Base-by-base conservation (phyloP, 2,797 vertebrate genomes). In the Diceros bicornis region DNA sequence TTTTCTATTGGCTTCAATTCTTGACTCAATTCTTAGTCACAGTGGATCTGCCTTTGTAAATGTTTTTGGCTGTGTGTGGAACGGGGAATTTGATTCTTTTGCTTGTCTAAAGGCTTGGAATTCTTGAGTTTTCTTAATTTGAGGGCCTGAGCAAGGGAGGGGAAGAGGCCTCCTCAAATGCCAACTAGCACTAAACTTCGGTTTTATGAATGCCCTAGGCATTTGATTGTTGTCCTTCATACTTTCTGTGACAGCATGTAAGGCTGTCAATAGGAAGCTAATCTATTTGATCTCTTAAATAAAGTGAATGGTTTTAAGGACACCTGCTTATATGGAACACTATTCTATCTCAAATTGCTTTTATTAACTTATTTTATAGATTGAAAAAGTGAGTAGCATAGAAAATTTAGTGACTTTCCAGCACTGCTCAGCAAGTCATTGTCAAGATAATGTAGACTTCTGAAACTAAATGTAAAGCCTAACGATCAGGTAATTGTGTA, bases 211-310 rank as follows among this genome's bases (percentile, higher is more conserved):
- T 96, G 79, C 34, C 75, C 68, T 55, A 6, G n/a, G 62, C 34
- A 37, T 96, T 93, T 86, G 69, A 61, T 74, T 96, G 78, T n/a
- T 93, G 87, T 92, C 92, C 88, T 96, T 96, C 88, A 69, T 81
- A 77, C 47, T 90, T 94, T 82, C 92, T 97, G 29, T 93, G 94
- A 85, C 25, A 72, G 68, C 57, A 37, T 87, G 47, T 64, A 88
- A 94, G 41, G 66, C 71, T 94, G 87, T 97, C 98, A 94, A 71
- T 97, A 96, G 97, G 96, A 96, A 97, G 90, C 87, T 98, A 95
- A 98, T 97, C 94, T 97, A 90, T 97, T 97, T 98, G 97, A 97
- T 98, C 96, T 97, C 92, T 96, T 97, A 90, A 96, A 97, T 96
- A 92, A 94, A 98, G 62, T 94, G 95, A 97, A 96, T 96, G 84